Conservation (phyloP, 1,140 invertebrate species). For the Lordiphosa clarofinis region DNA sequence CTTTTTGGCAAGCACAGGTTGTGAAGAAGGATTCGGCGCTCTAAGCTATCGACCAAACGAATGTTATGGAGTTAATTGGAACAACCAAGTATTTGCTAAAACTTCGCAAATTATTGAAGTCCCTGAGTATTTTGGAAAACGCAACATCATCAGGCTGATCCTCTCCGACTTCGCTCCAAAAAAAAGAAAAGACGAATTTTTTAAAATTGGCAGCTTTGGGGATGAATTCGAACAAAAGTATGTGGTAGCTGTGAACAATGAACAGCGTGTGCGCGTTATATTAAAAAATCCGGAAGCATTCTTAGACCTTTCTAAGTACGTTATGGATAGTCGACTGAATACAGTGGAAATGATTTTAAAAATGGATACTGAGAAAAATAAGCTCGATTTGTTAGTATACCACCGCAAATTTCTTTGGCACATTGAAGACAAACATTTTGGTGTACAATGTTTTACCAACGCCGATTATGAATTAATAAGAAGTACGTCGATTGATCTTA, state of each 20-base stretch:
- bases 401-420: slow-evolving; percentile 62
- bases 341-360: slow-evolving; percentile 54
- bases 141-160: slow-evolving; percentile 17
- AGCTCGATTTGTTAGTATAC: slow-evolving; percentile 62
- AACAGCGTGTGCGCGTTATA: slow-evolving; percentile 16
- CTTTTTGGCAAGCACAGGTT: slow-evolving; percentile 44
- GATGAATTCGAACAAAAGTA: slow-evolving; percentile 14
- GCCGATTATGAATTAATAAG: slow-evolving; percentile 47
- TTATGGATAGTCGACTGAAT: slow-evolving; percentile 1
- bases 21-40: slow-evolving; percentile 48
- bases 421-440: slow-evolving; percentile 29
- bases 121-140: slow-evolving; percentile 41
- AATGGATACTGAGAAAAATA: slow-evolving; percentile 20
- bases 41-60: slow-evolving; percentile 45
- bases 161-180: slow-evolving; percentile 10
- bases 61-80: slow-evolving; percentile 45
- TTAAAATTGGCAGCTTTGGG: slow-evolving; percentile 21
- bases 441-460: slow-evolving; percentile 74
- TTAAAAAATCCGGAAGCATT: not conserved
- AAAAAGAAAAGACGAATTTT: slow-evolving; percentile 3
- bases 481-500: slow-evolving; percentile 43
- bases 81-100: not conserved
- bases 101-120: slow-evolving; percentile 1
- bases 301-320: slow-evolving; percentile 18
- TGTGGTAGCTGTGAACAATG: slow-evolving; percentile 25